Percentiles rank a stretch among this genome's conserved stretches.
Conservation (phyloP, 2,797 vertebrate genomes). For the Gallinago stenura region DNA sequence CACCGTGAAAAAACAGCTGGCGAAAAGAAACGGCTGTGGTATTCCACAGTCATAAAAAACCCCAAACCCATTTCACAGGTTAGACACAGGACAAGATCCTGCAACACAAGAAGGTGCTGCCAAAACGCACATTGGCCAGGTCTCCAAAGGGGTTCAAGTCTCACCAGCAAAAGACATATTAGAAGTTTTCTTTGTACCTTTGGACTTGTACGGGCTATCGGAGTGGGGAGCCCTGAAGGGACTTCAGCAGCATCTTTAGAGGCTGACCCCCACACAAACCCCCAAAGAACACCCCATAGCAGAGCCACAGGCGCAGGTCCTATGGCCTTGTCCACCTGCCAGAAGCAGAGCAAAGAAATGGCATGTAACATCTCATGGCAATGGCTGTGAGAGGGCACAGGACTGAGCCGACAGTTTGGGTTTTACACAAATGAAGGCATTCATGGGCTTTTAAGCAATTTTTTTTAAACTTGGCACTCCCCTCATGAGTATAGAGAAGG, state of each 20-base stretch:
- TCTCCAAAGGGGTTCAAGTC: neutral
- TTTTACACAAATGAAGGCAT: neutral
- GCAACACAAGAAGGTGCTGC: neutral
- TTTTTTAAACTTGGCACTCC: neutral
- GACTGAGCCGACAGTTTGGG: fast-evolving
- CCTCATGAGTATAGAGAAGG: neutral
- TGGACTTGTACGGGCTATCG: neutral
- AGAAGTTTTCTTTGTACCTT: neutral
- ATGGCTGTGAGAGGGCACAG: neutral
- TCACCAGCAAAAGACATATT: neutral
- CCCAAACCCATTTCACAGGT: neutral
- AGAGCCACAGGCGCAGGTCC: neutral
- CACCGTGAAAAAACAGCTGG: neutral
- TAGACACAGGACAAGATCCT: neutral
- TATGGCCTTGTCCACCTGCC: neutral
- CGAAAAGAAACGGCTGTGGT: neutral
- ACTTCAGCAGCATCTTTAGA: neutral
- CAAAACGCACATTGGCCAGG: fast-evolving
- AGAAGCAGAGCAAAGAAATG: neutral
- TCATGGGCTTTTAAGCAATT: neutral
- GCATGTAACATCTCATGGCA: neutral
- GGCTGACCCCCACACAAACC: neutral
- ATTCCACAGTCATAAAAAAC: neutral
- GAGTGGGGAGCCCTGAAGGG: neutral
- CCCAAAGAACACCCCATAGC: neutral